Conservation (phyloP, 2,888 invertebrate genomes). For the Caenorhabditis plicata region DNA sequence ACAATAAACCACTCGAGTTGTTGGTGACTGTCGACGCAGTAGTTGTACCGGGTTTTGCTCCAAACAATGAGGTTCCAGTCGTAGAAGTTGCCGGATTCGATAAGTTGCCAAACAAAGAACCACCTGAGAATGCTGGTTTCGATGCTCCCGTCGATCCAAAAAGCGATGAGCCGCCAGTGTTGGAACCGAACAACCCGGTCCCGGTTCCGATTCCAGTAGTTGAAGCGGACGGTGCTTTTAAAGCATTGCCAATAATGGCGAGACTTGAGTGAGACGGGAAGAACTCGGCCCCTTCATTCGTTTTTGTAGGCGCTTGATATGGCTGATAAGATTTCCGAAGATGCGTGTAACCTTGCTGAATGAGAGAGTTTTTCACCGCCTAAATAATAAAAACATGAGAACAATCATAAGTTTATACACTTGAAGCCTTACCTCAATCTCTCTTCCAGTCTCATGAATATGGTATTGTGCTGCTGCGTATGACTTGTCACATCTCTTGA, state of each 20-base stretch:
- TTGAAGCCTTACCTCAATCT: slow-evolving; percentile 12
- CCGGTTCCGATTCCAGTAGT: slow-evolving; percentile 18
- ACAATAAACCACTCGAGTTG: slow-evolving; percentile 39
- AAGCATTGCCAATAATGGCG: slow-evolving; percentile 22
- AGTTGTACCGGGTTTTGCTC: slow-evolving; percentile 13
- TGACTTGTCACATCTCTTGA: slow-evolving; percentile 7
- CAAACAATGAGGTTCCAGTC: slow-evolving; percentile 20
- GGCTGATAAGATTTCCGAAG: slow-evolving; percentile 8
- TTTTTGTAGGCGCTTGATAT: neutral
- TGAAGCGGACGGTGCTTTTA: slow-evolving; percentile 16
- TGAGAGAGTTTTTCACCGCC: slow-evolving; percentile 14
- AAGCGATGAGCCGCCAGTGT: slow-evolving; percentile 19
- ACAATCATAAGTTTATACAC: neutral
- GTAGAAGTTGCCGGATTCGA: slow-evolving; percentile 12
- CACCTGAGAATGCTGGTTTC: slow-evolving; percentile 27
- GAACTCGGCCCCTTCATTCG: slow-evolving; percentile 22
- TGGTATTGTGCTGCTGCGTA: slow-evolving; percentile 6
- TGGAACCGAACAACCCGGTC: slow-evolving; percentile 20
- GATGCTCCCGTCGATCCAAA: slow-evolving; percentile 14
- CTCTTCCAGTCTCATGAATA: slow-evolving; percentile 11
- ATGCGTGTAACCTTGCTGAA: slow-evolving; percentile 28
- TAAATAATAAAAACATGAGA: no score
- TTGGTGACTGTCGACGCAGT: slow-evolving; percentile 34
- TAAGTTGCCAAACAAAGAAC: slow-evolving; percentile 29
- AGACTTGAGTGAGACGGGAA: slow-evolving; percentile 33